A percentile compares a stretch with the other conserved stretches of the same genome.
Conservation (phyloP, 2,113 vertebrate genomes). For the Galeopterus variegatus region DNA sequence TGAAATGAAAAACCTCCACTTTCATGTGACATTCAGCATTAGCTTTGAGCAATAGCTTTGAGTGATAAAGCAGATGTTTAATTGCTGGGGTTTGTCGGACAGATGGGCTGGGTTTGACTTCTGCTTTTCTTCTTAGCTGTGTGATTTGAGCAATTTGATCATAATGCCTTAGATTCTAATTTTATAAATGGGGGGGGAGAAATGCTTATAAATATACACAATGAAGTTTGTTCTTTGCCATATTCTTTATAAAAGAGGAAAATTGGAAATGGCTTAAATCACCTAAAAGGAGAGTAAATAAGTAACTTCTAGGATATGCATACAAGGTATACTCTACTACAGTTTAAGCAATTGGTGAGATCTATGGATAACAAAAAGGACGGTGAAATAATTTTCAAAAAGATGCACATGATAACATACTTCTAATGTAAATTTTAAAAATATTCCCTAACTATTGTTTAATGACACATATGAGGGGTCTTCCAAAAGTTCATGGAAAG, state of each 20-base stretch:
- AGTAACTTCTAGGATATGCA: fast-evolving
- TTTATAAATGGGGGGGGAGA: neutral
- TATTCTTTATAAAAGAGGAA: neutral
- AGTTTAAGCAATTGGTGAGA: neutral
- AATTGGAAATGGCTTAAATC: neutral
- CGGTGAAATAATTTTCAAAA: neutral
- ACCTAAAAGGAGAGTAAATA: neutral
- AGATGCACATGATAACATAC: fast-evolving
- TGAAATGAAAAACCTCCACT: neutral
- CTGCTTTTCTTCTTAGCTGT: neutral
- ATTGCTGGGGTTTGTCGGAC: neutral
- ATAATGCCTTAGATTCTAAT: fast-evolving
- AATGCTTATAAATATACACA: neutral
- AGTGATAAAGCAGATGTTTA: too few species aligned
- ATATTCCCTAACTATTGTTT: too few species aligned
- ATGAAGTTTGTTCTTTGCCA: neutral
- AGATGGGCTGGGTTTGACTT: neutral
- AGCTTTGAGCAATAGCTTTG: neutral
- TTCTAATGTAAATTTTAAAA: neutral
- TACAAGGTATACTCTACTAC: fast-evolving
- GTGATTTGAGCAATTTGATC: neutral
- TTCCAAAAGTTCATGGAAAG: too few species aligned
- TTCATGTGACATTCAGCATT: neutral
- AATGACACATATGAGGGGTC: too few species aligned
- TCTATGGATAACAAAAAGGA: neutral